Evolutionary conservation across 2,888 invertebrate species (phyloP).

Genomic region (Junonia oenone): DNA sequence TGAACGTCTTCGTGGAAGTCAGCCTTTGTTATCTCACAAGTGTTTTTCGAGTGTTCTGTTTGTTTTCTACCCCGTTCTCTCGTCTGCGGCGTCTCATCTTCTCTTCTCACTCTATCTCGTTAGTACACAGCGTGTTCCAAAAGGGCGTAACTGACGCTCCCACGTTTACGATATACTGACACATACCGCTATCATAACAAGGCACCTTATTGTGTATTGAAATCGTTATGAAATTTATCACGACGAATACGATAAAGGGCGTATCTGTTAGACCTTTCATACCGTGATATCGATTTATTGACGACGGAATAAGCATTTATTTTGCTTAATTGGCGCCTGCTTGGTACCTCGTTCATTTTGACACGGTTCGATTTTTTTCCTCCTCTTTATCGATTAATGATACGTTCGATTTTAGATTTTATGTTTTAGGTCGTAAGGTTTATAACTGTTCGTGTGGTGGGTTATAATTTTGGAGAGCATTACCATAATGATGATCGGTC

Average conservation of each 20-base stretch:
- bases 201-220: slow-evolving; percentile 66
- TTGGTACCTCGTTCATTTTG: slow-evolving; percentile 62
- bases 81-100: slow-evolving; percentile 47
- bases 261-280: slow-evolving; percentile 59
- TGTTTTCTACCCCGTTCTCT: slow-evolving; percentile 57
- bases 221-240: slow-evolving; percentile 50
- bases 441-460: slow-evolving; percentile 41
- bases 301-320: slow-evolving; percentile 69
- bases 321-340: slow-evolving; percentile 70
- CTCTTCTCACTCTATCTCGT: slow-evolving; percentile 69
- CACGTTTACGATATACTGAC: slow-evolving; percentile 74
- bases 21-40: slow-evolving; percentile 79
- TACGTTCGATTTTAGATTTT: slow-evolving; percentile 48
- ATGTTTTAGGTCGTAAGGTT: slow-evolving; percentile 44
- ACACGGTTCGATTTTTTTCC: slow-evolving; percentile 48
- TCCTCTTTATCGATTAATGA: slow-evolving; percentile 36
- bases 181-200: slow-evolving; percentile 75
- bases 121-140: slow-evolving; percentile 68
- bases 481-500: slow-evolving; percentile 72
- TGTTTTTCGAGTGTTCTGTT: slow-evolving; percentile 78
- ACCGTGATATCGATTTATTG: slow-evolving; percentile 73
- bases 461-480: slow-evolving; percentile 59
- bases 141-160: slow-evolving; percentile 75
- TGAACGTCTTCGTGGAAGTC: slow-evolving; percentile 77
- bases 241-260: slow-evolving; percentile 66